These are phyloP conservation scores for Paratrypauchen microcephalus DNA, from an alignment of 2,797 vertebrate genomes.

Conservation along the genomic window DNA sequence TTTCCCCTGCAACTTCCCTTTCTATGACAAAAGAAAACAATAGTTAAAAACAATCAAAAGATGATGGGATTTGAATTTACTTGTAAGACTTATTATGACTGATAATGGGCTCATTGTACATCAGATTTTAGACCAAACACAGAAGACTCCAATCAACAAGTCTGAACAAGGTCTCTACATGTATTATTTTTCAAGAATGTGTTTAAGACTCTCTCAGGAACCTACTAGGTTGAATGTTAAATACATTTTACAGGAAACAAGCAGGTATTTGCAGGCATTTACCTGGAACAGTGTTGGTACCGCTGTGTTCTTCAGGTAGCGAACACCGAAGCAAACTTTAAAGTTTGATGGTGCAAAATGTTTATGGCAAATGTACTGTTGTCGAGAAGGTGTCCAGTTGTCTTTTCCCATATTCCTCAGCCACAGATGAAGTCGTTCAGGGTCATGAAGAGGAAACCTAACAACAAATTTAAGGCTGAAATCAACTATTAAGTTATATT, in stretches of 20 bases:
- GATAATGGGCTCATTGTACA: background rate
- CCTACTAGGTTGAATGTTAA: background rate
- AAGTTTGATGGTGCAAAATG: slow-evolving; percentile 80
- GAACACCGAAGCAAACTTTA: slow-evolving; percentile 76
- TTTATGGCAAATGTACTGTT: slow-evolving; percentile 80
- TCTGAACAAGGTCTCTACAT: background rate
- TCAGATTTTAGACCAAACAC: no score
- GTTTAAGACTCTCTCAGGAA: no score
- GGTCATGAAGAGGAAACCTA: slow-evolving; percentile 81
- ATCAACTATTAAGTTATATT: background rate
- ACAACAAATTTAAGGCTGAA: background rate
- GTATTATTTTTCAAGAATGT: background rate
- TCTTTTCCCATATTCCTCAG: slow-evolving; percentile 75
- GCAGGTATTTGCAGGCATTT: background rate
- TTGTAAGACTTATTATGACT: background rate
- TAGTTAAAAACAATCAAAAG: background rate
- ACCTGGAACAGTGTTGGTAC: slow-evolving; percentile 78
- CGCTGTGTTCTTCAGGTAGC: slow-evolving; percentile 71
- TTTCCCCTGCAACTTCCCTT: slow-evolving; percentile 59
- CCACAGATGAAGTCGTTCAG: slow-evolving; percentile 76
- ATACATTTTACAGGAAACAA: background rate
- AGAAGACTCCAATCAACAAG: no score
- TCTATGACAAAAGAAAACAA: slow-evolving; percentile 49
- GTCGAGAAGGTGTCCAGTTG: slow-evolving; percentile 78
- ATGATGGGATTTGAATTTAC: background rate